A percentile compares a stretch with the other conserved stretches of the same genome.
These are phyloP conservation scores for Scalopus aquaticus DNA, from an alignment of 2,113 vertebrate genomes.

Conservation along the genomic window DNA sequence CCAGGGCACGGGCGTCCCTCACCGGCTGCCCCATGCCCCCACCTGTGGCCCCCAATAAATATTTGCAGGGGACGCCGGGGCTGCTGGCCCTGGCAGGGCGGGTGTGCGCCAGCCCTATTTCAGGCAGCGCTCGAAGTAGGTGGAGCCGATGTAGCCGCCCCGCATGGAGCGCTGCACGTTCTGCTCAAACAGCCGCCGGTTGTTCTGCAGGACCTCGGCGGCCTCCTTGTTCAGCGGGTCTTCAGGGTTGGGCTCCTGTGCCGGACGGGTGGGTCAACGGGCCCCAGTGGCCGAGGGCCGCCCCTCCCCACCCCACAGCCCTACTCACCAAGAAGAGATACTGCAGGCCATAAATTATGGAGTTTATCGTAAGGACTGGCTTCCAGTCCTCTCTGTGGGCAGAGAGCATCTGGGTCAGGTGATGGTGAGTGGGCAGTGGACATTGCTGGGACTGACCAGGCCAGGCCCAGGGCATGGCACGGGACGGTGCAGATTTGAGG, in stretches of 20 bases:
- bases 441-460: not conserved
- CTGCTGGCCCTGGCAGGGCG: conserved; percentile 71
- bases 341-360: conserved; percentile 98
- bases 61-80: conserved; percentile 74
- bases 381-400: conserved; percentile 96
- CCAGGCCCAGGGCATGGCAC: not conserved
- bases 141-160: conserved; percentile 94
- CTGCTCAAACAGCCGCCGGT: conserved; percentile 95
- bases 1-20: conserved; percentile 58
- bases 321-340: conserved; percentile 97
- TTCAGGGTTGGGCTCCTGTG: conserved; percentile 94
- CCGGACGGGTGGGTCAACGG: conserved; percentile 1
- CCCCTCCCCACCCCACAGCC: not conserved
- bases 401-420: not conserved
- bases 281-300: not conserved
- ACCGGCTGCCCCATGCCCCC: conserved; percentile 34
- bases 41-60: conserved; percentile 79
- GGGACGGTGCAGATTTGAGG: not conserved
- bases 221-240: conserved; percentile 96
- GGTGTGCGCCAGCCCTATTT: conserved; percentile 86
- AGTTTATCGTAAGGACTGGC: conserved; percentile 97
- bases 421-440: not conserved
- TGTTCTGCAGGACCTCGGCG: conserved; percentile 94
- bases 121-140: conserved; percentile 96
- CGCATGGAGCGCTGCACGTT: conserved; percentile 94